A percentile compares a stretch with the other conserved stretches of the same genome.
Evolutionary conservation across 2,888 invertebrate species (phyloP).

Genomic region (Colletes collaris): DNA sequence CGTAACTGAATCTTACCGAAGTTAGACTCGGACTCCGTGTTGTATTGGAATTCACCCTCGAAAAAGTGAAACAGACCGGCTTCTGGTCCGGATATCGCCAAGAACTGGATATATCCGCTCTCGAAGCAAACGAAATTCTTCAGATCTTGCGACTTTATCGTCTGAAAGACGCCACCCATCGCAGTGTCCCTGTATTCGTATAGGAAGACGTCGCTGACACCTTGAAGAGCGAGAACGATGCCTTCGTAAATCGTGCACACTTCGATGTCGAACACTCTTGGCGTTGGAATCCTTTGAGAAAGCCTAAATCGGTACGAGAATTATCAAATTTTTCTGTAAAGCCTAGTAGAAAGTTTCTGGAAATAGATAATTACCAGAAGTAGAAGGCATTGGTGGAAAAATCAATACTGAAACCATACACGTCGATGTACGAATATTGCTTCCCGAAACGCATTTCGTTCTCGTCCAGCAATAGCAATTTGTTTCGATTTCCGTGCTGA

Average conservation of each 20-base stretch:
- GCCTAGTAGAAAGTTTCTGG: no score
- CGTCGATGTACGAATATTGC: conserved; percentile 68
- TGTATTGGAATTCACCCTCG: conserved; percentile 66
- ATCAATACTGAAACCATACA: conserved; percentile 78
- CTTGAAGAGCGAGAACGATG: conserved; percentile 59
- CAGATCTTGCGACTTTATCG: conserved; percentile 63
- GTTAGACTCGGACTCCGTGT: conserved; percentile 61
- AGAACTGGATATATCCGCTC: conserved; percentile 73
- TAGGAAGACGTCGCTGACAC: conserved; percentile 58
- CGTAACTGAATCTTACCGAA: conserved; percentile 65
- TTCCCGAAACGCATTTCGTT: conserved; percentile 47
- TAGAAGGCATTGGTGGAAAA: conserved; percentile 49
- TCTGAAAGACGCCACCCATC: conserved; percentile 57
- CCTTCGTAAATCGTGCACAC: conserved; percentile 66
- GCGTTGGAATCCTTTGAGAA: conserved; percentile 47
- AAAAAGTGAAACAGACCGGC: conserved; percentile 66
- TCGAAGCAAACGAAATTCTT: conserved; percentile 74
- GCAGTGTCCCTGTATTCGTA: conserved; percentile 67
- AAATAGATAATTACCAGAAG: conserved; percentile 76
- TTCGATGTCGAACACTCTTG: conserved; percentile 61
- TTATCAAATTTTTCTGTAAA: neutral
- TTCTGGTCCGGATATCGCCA: conserved; percentile 71
- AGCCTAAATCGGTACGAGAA: conserved; percentile 57
- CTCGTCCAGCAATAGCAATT: conserved; percentile 74
- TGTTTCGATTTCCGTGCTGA: conserved; percentile 65